Base-by-base conservation (phyloP, 1,140 invertebrate genomes). In the Papilio dardanus region DNA sequence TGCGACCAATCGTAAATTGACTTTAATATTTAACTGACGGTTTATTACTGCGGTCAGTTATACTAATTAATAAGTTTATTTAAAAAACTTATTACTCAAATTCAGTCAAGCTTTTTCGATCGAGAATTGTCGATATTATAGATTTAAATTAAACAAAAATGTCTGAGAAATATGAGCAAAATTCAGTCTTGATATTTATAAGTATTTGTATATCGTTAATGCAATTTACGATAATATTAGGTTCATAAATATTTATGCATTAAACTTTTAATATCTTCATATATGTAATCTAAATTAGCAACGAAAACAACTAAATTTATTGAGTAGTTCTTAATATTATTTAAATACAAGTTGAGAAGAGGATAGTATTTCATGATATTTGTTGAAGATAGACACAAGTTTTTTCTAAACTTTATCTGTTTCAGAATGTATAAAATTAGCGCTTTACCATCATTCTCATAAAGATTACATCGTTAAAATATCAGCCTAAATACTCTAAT, bases 1-100 rank as follows among this genome's bases (percentile, higher is more conserved):
- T 71, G 46, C 31, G 71, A 33, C 24, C 8, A 35, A 33, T 71
- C 69, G 33, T 73, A 54, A 73, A 42, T 50, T 42, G 19, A 24
- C 68, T 30, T n/a, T 50, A 71, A 24, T 58, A 58, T 54, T 54
- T 24, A 54, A 54, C 54, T 14, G 28, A 30, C 12, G 12, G 30
- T 66, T 66, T 66, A 31, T 66, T 33, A 7, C 30, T 66, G 62
- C 14, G 62, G 62, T 66, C 62, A 33, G 30, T 31, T 33, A 10
- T 16, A 2, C 62, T 66, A 66, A 66, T 33, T 30, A 66, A 66
- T 66, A 33, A 33, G 62, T 28, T 66, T n/a, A 33, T 42, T 42
- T 42, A 42, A 42, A n/a, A n/a, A 42, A 42, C 40, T 4, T 0
- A 16, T 42, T 40, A 12, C 37, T 14, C 10, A 37, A 37, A 37